Conservation (phyloP, 2,113 vertebrate species). For the Athene cunicularia region DNA sequence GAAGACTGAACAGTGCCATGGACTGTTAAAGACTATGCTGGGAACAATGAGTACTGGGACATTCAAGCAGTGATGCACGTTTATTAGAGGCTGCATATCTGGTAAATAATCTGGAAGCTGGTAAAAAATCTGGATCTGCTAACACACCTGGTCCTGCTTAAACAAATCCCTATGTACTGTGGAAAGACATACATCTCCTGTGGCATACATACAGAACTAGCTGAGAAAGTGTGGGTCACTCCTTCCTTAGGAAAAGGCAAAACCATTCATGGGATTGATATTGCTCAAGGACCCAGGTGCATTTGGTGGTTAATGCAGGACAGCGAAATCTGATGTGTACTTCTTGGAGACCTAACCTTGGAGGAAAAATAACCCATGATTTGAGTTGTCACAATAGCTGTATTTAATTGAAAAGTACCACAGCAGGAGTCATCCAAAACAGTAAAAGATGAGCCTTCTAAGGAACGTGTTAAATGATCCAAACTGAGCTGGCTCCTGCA, state of each 20-base stretch:
- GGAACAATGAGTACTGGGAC: not conserved
- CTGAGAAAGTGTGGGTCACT: not conserved
- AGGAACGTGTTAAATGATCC: not conserved
- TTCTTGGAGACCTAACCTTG: not conserved
- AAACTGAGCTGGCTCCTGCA: not conserved
- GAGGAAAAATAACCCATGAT: not conserved
- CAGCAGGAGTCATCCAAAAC: not conserved
- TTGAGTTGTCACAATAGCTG: not conserved
- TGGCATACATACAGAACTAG: not conserved
- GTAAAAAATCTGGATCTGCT: not conserved
- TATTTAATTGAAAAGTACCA: not conserved
- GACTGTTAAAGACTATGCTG: not conserved
- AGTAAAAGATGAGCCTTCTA: not conserved
- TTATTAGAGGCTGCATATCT: not conserved
- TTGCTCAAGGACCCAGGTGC: not conserved
- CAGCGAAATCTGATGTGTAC: not conserved
- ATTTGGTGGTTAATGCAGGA: not conserved
- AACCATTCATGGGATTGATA: not conserved
- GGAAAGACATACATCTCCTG: not conserved
- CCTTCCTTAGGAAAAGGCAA: not conserved
- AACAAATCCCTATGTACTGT: fast-evolving
- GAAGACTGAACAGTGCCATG: not conserved
- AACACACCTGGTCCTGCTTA: not conserved
- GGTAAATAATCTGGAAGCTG: not conserved
- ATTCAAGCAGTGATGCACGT: not conserved